Percentiles rank a stretch among this genome's conserved stretches.
Evolutionary conservation across 2,888 invertebrate genomes (phyloP).

Genomic region (Tetragnatha montana): DNA sequence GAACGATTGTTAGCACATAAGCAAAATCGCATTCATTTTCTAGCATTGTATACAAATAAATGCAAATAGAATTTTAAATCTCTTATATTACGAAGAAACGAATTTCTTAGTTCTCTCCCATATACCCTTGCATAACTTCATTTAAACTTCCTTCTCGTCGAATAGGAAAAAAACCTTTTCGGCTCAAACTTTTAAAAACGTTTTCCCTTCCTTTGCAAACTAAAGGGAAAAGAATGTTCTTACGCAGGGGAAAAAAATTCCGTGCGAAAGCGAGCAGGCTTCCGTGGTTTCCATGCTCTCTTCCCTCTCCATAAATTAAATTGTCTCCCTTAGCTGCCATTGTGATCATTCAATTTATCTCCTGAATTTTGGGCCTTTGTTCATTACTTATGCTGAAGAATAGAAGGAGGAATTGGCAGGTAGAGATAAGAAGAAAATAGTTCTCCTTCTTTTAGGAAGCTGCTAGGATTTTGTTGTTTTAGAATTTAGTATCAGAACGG

Average conservation of each 20-base stretch:
- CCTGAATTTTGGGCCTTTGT: constrained; percentile 12
- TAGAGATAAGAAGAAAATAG: not conserved
- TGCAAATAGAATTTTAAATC: not conserved
- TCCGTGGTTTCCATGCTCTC: not conserved
- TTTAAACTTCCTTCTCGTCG: not conserved
- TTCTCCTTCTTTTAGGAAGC: not conserved
- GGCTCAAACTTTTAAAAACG: constrained; percentile 24
- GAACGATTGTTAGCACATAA: no score
- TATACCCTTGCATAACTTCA: not conserved
- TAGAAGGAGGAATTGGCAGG: constrained; percentile 4
- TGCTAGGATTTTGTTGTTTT: no score
- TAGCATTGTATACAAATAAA: not conserved
- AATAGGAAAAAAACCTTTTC: no score
- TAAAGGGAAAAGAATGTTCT: constrained; percentile 22
- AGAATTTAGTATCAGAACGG: no score
- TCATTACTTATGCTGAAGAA: constrained; percentile 26
- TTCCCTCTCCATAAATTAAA: constrained; percentile 27
- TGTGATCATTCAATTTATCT: constrained; percentile 44
- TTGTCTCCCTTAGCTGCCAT: constrained; percentile 24
- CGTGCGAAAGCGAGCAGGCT: not conserved
- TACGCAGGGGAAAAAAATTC: constrained; percentile 11
- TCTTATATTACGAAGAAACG: no score
- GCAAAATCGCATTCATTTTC: no score
- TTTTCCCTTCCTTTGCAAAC: constrained; percentile 6
- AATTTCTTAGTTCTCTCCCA: not conserved